Evolutionary conservation across 2,797 vertebrate genomes (phyloP), one percentile per base, ranked within the genome.

Genomic region (Carapus acus): DNA sequence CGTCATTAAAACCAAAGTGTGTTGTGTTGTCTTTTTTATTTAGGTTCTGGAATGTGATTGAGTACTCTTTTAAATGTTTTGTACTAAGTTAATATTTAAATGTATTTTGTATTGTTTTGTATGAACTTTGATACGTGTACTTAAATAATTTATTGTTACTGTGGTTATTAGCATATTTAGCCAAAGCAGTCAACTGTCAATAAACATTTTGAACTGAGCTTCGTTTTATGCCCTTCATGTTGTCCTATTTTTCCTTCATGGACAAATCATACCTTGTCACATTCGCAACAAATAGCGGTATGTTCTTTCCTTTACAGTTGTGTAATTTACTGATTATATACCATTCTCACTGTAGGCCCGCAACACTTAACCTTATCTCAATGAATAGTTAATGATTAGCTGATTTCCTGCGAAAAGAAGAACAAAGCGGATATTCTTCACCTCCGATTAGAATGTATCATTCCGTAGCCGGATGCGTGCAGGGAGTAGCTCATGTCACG

Each of bases 71-170:
- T 24, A 69, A 5, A 50, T 49, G 40, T 67, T 72, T 69, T 80
- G 42, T 72, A 59, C 46, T 71, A 80, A 80, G 44, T 83, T 78
- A 74, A 80, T 86, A 85, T 87, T 87, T 82, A 83, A 84, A 54
- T 80, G 57, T 76, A 27, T 80, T 77, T 71, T 76, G 27, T 61
- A 58, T 31, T 67, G n/a, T 67, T 74, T 74, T 73, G 36, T 58
- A 63, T 21, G 49, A 57, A 52, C 21, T 46, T 53, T 36, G 43
- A 45, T 43, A 43, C 62, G 18, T 57, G 33, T 67, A 54, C 47
- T 50, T 54, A 56, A 40, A 67, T 84, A 76, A 83, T 82, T 80
- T 83, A 83, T 87, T 83, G 60, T 77, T 33, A 27, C 3, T 56
- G 43, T 29, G 22, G 63, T 60, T 46, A 50, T 73, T 78, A 75